phyloP scores from a whole-genome alignment of 92 coral and sea anemone species.

The Epizoanthus rinbou region DNA sequence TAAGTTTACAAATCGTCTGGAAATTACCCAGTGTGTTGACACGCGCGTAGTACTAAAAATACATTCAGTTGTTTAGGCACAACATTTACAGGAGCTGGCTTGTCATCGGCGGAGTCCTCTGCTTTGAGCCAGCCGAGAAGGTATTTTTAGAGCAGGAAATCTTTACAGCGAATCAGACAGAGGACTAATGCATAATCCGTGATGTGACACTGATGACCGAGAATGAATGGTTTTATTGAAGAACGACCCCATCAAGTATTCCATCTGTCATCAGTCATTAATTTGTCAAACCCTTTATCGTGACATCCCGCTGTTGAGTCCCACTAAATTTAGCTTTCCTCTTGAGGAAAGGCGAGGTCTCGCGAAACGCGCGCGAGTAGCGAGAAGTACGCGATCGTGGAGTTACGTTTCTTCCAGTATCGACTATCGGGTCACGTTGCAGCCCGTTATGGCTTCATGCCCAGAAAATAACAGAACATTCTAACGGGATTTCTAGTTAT shows the following conservation, averaged over 20 bases:
- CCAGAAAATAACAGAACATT: no score
- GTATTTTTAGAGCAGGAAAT: constrained; percentile 13
- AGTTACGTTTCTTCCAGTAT: no score
- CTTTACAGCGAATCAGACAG: background rate
- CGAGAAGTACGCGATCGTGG: no score
- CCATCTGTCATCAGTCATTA: constrained; percentile 24
- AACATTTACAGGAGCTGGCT: background rate
- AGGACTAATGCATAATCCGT: background rate
- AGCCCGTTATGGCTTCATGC: no score
- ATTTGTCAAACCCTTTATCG: constrained; percentile 11
- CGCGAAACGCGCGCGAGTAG: background rate
- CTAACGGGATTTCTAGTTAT: no score
- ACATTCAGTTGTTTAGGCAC: background rate
- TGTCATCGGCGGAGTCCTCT: background rate
- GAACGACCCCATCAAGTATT: constrained; percentile 15
- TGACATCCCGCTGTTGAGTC: constrained; percentile 8
- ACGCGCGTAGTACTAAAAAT: background rate
- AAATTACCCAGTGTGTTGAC: no score
- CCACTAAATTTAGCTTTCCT: no score
- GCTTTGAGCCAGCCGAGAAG: background rate
- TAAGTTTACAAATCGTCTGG: no score
- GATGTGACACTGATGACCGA: constrained; percentile 12
- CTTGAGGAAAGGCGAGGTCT: no score
- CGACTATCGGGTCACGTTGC: no score
- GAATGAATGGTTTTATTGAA: constrained; percentile 13